phyloP scores from a whole-genome alignment of 2,797 vertebrate genomes.

The Pantherophis vulpinus region DNA sequence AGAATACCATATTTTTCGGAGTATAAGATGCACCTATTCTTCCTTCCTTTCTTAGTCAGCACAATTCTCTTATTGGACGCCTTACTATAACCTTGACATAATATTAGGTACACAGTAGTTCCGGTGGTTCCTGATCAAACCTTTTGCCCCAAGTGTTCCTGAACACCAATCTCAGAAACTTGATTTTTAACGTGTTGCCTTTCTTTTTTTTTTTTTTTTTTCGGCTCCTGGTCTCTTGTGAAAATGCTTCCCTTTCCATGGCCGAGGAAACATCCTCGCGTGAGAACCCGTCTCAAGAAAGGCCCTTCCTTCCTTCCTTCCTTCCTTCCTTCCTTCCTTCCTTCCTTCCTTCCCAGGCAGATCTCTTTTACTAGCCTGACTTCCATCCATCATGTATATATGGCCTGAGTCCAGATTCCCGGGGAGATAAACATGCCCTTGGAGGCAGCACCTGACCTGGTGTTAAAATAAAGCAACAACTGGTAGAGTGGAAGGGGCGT shows the following conservation, averaged over 20 bases:
- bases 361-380: not conserved
- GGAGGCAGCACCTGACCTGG: slow-evolving; percentile 59
- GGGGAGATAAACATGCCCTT: slow-evolving; percentile 51
- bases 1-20: no score
- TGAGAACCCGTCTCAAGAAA: slow-evolving; percentile 41
- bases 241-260: slow-evolving; percentile 48
- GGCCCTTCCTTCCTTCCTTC: not conserved
- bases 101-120: no score
- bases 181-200: not conserved
- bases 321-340: no score
- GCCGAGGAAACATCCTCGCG: slow-evolving; percentile 48
- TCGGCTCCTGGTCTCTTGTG: slow-evolving; percentile 7
- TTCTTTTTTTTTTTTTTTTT: not conserved
- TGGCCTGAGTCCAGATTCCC: slow-evolving; percentile 39
- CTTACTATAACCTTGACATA: not conserved
- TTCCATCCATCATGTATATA: slow-evolving; percentile 38
- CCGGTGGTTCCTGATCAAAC: not conserved
- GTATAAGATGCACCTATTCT: not conserved
- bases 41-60: not conserved
- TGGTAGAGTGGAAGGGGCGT: slow-evolving; percentile 34
- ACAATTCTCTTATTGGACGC: no score
- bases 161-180: not conserved
- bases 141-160: not conserved
- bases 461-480: slow-evolving; percentile 51
- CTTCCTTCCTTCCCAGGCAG: not conserved